Evolutionary conservation across 30 jellyfish, hydroid and myxozoan species (phyloP), one percentile per base, ranked within the genome.

Genomic region (Cassiopea xamachana): DNA sequence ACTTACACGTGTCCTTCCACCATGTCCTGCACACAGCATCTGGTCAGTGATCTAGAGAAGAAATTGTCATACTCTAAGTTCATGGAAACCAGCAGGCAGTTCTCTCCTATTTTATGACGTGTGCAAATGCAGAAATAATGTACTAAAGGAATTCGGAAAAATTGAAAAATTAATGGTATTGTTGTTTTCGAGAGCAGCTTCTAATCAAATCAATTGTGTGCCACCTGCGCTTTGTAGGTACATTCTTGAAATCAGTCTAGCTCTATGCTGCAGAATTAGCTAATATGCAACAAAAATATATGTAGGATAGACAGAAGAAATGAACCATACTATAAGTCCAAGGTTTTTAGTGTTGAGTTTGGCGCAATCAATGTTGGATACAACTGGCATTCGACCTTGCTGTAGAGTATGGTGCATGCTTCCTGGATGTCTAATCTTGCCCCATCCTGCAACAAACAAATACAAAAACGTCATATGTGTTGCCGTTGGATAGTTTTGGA

Each of bases 11-110:
- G 93, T 81, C 17, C 76, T 68, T 7, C 96, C 96, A 0, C 93
- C 96, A 50, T 87, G 91, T 8, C 98, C 98, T 5, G 98, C 98
- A 64, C 98, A 92, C 4, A 92, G 81, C 96, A 92, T 87, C 70
- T 92, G 64, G 69, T 68, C 87, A 12, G 96, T 85, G 76, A 92
- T 86, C 93, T 75, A 58, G 6, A 48, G 60, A 73, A 12, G 3
- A 12, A 73, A 69, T 17, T 5, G 17, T 4, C 78, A 69, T 69
- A 69, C 48, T 5, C 6, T 4, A 7, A 43, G 7, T 7, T 17
- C 7, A 17, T 43, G 15, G 6, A 69, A 4, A 43, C 17, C 48
- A 43, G 17, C 48, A 43, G 48, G 6, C 46, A 27, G 39, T 27
- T 27, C 39, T 27, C 39, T 27, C 39, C 39, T 27, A 27, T 27